A percentile compares a stretch with the other conserved stretches of the same genome.
Evolutionary conservation across 1,140 invertebrate genomes (phyloP).

Genomic region (Anthonomus grandis): DNA sequence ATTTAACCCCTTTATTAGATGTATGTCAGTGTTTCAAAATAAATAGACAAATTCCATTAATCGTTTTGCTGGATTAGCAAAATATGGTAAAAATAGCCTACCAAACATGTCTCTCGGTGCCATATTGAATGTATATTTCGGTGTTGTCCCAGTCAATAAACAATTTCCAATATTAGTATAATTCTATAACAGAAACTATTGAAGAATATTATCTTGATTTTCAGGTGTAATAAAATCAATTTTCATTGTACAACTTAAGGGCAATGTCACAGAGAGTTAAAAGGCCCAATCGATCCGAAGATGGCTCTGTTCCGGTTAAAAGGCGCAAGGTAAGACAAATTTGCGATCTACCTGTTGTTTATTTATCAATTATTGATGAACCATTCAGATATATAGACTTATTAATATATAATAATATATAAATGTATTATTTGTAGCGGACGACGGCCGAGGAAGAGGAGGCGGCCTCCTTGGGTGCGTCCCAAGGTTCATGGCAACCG

Average conservation of each 20-base stretch:
- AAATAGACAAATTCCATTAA: no score
- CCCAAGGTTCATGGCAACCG: constrained; percentile 74
- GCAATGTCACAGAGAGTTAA: constrained; percentile 68
- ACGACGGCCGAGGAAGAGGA: constrained; percentile 54
- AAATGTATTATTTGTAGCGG: constrained; percentile 25
- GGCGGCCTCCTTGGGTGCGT: constrained; percentile 59
- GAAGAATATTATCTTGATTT: background rate
- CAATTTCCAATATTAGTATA: background rate
- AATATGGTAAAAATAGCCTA: no score
- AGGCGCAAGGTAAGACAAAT: constrained; percentile 62
- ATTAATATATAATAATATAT: background rate
- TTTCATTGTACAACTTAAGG: constrained; percentile 41
- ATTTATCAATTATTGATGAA: no score
- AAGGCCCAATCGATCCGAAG: constrained; percentile 62
- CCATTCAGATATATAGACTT: no score
- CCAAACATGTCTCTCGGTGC: no score
- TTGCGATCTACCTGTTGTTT: constrained; percentile 3
- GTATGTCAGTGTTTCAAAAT: no score
- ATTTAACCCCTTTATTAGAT: no score
- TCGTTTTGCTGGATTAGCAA: no score
- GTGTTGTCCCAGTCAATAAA: no score
- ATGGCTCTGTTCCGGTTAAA: constrained; percentile 65
- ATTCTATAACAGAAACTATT: background rate
- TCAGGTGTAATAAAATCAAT: constrained; percentile 21
- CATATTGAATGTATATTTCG: no score